Base-by-base conservation (phyloP, 2,113 vertebrate genomes). In the Entelurus aequoreus region DNA sequence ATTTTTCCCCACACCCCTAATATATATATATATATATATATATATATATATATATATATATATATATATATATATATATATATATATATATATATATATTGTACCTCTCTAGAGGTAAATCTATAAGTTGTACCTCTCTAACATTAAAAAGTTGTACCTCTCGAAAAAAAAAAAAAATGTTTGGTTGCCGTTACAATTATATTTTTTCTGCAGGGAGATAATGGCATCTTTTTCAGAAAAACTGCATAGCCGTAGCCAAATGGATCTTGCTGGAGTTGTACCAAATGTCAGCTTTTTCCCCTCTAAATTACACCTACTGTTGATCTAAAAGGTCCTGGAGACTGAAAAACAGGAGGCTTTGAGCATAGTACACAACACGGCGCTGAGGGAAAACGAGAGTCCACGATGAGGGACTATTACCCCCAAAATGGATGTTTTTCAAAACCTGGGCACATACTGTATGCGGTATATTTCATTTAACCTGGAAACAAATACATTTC, bases 281-380 rank as follows among this genome's bases (percentile, higher is more conserved):
- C 62, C 40, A 80, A 76, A 80, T 71, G 54, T 49, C 48, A 65
- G 14, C 6, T 62, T 62, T 38, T 63, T 38, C 12, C 9, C 42
- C 42, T 46, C 42, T 44, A 62, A 69, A 72, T 63, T 62, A 60
- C 36, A 64, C 57, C 52, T 51, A 42, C 35, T n/a, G 66, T 54
- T 60, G 66, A 73, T 71, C 52, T 70, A 48, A 82, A 80, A 78
- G 68, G 72, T 76, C 68, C 72, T 11, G 37, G 1, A 9, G 12
- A 35, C 28, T 54, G 52, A 54, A 54, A 54, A 14, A 13, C 35
- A 37, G 65, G 51, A 55, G 56, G 53, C 35, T 73, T 50, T 75
- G 63, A 68, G 60, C 60, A 74, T 68, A 68, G 73, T 63, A 73
- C 62, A 79, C 42, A 52, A 72, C 44, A 56, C 14, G 48, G 11